These are phyloP conservation scores for Acanthochromis polyacanthus DNA, from an alignment of 2,113 vertebrate species.

Conservation along the genomic window DNA sequence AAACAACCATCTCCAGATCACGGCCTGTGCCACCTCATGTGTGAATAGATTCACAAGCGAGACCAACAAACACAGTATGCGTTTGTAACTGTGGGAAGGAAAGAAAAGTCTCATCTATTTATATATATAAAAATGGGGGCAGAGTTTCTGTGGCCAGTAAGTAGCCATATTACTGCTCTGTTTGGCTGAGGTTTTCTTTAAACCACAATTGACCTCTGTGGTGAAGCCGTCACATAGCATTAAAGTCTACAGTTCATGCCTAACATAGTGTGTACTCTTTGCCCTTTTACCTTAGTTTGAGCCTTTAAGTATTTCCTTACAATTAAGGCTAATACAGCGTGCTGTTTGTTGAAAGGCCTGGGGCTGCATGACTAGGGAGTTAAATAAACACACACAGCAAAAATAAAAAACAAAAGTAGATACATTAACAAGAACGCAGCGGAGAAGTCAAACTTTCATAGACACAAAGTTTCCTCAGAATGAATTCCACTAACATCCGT, in stretches of 20 bases:
- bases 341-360: conserved; percentile 21
- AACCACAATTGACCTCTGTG: conserved; percentile 46
- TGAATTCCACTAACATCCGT: background rate
- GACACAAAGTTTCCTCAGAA: conserved; percentile 5
- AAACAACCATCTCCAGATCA: background rate
- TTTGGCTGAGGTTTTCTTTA: conserved; percentile 44
- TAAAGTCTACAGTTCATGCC: conserved; percentile 31
- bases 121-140: conserved; percentile 25
- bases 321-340: conserved; percentile 45
- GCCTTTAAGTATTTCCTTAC: conserved; percentile 56
- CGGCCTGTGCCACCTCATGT: background rate
- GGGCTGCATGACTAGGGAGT: conserved; percentile 11
- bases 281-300: conserved; percentile 18
- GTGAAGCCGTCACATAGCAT: conserved; percentile 45
- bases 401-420: background rate
- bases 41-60: conserved; percentile 5
- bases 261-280: conserved; percentile 31
- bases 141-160: conserved; percentile 18
- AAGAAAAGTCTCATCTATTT: conserved; percentile 28
- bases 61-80: conserved; percentile 6
- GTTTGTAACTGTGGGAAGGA: conserved; percentile 17
- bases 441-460: conserved; percentile 3
- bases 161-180: conserved; percentile 35
- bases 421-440: background rate
- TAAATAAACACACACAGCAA: conserved; percentile 18